Conservation (phyloP, 1,140 invertebrate species). For the Aphidius ervi region DNA sequence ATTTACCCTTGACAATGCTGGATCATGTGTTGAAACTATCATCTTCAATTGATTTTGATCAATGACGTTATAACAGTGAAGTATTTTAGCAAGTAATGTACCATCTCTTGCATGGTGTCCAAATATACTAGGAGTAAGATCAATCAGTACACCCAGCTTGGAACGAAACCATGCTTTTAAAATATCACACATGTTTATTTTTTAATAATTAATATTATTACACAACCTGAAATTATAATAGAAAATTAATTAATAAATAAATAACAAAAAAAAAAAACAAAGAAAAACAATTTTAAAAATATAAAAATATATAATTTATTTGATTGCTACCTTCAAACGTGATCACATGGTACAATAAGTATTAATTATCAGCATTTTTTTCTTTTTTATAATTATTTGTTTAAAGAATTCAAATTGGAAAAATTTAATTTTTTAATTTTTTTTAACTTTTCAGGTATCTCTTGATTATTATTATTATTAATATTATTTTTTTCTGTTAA, state of each 20-base stretch:
- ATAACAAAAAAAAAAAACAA: too few relatives aligned
- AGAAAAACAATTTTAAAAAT: too few relatives aligned
- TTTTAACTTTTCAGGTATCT: constrained; percentile 9
- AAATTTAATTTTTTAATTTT: constrained; percentile 26
- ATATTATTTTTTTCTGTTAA: constrained; percentile 26
- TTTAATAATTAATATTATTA: not conserved
- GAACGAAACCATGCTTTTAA: constrained; percentile 32
- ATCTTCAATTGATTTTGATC: constrained; percentile 38
- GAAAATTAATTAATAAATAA: too few relatives aligned
- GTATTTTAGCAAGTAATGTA: constrained; percentile 42
- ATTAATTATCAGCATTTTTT: not conserved
- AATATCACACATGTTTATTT: constrained; percentile 29
- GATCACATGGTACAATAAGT: too few relatives aligned
- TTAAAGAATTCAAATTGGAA: constrained; percentile 20
- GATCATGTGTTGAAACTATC: constrained; percentile 38
- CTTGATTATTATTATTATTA: constrained; percentile 11
- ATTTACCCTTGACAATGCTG: constrained; percentile 51
- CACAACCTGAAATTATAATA: not conserved
- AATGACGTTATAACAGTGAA: constrained; percentile 50
- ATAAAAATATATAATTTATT: too few relatives aligned
- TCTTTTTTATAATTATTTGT: not conserved
- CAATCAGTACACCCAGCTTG: constrained; percentile 34
- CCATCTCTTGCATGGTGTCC: constrained; percentile 45
- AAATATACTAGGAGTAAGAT: constrained; percentile 34
- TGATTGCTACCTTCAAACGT: too few relatives aligned